Evolutionary conservation across 2,888 invertebrate species (phyloP), one percentile per base, ranked within the genome.

Genomic region (Danaus chrysippus): DNA sequence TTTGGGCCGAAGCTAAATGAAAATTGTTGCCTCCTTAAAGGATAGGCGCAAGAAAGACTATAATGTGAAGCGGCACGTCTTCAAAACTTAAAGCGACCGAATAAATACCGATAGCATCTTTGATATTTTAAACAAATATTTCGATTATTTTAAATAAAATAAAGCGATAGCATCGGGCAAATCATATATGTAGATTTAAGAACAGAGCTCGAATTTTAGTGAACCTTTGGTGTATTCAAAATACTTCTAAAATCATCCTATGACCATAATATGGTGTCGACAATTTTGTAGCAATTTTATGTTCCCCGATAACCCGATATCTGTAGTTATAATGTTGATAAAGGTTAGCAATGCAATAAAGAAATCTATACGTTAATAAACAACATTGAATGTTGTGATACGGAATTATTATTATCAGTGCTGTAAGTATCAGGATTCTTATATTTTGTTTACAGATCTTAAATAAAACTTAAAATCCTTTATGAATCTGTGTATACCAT

Each of bases 301-400:
- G 83, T 80, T 70, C 70, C 57, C 55, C 73, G 87, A 89, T 89
- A 88, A 78, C 73, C 71, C 76, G 68, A 71, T 86, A 86, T 86
- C 85, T 79, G 75, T 74, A 82, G 76, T 83, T 86, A 83, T 86
- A 84, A 82, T 79, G 78, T 82, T 81, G 87, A 87, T 86, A 87
- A 84, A 81, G 82, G 73, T 75, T 64, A 67, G 68, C 70, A 68
- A 64, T 67, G 72, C 71, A 69, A 75, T 76, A 76, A 69, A 74
- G 73, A 67, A 73, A 72, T 70, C 63, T 66, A 55, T 57, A 58
- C 59, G 63, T 68, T 70, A 72, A 74, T 72, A 71, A 69, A 70
- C 68, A 70, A 69, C 57, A 58, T 54, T 57, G 63, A 66, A 69
- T 59, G 67, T 65, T 63, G 58, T 65, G 56, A 59, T 64, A 64